phyloP scores from a whole-genome alignment of 2,113 vertebrate species.

The Chloropsis hardwickii region DNA sequence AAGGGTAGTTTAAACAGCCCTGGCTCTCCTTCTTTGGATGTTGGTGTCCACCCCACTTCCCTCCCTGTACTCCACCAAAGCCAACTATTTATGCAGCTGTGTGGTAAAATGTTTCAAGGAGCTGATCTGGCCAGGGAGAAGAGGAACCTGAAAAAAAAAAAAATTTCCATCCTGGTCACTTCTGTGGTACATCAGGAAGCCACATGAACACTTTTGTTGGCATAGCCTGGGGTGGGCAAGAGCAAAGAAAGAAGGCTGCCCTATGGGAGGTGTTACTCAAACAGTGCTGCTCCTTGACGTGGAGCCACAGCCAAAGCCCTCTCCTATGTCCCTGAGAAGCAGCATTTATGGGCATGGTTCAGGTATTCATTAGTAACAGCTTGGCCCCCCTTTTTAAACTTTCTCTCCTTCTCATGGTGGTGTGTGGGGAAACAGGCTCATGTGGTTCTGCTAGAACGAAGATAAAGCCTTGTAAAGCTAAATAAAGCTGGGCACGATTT shows the following conservation, averaged over 20 bases:
- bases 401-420: background rate
- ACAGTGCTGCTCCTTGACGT: background rate
- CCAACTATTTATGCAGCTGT: conserved; percentile 30
- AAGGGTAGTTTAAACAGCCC: background rate
- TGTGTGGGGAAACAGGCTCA: background rate
- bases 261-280: background rate
- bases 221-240: background rate
- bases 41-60: background rate
- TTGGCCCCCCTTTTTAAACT: background rate
- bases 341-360: background rate
- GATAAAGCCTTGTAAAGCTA: conserved; percentile 4
- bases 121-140: background rate
- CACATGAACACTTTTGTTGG: background rate
- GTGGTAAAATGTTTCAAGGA: background rate
- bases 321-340: background rate
- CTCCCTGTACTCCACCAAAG: background rate
- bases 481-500: background rate
- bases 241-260: background rate
- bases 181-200: background rate
- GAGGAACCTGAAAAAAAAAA: background rate
- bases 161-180: background rate
- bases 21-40: background rate
- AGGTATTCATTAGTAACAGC: background rate
- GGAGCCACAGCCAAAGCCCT: background rate
- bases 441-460: background rate